Conservation (phyloP, 1,140 invertebrate genomes). For the Calephelis virginiensis region DNA sequence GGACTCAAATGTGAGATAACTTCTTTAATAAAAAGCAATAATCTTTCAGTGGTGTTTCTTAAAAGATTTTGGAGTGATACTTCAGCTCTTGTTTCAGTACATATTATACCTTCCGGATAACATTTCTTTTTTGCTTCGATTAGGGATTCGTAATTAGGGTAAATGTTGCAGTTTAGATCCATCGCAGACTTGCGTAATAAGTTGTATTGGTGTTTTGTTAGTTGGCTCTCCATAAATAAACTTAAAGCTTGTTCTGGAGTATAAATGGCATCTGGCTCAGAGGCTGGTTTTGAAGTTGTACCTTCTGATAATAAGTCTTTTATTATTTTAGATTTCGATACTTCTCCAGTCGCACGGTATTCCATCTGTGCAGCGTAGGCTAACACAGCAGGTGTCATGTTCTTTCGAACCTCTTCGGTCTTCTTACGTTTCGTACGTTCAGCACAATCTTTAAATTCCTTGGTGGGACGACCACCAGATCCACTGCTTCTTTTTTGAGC, state of each 20-base stretch:
- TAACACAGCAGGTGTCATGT: conserved; percentile 21
- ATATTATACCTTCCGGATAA: conserved; percentile 20
- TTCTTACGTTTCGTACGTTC: conserved; percentile 19
- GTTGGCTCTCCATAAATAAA: conserved; percentile 20
- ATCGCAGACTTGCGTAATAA: conserved; percentile 21
- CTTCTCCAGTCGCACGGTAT: conserved; percentile 21
- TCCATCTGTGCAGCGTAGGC: conserved; percentile 20
- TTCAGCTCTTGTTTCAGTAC: conserved; percentile 21
- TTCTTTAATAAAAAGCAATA: conserved; percentile 22
- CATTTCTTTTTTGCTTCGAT: conserved; percentile 24
- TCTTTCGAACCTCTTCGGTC: conserved; percentile 16
- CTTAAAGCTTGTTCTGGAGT: conserved; percentile 19
- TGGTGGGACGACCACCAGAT: conserved; percentile 17
- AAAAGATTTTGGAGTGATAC: conserved; percentile 21
- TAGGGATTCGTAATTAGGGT: conserved; percentile 22
- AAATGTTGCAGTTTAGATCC: conserved; percentile 21
- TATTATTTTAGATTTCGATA: conserved; percentile 21
- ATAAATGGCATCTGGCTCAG: conserved; percentile 13
- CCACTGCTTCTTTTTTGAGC: conserved; percentile 22
- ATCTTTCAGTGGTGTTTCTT: conserved; percentile 20
- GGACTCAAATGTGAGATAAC: conserved; percentile 22
- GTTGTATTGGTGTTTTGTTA: conserved; percentile 21
- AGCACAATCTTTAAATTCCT: conserved; percentile 21
- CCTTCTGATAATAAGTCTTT: conserved; percentile 17
- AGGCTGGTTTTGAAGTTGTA: conserved; percentile 17